phyloP scores from a whole-genome alignment of 2,888 invertebrate genomes.

The Exocentrus adspersus region DNA sequence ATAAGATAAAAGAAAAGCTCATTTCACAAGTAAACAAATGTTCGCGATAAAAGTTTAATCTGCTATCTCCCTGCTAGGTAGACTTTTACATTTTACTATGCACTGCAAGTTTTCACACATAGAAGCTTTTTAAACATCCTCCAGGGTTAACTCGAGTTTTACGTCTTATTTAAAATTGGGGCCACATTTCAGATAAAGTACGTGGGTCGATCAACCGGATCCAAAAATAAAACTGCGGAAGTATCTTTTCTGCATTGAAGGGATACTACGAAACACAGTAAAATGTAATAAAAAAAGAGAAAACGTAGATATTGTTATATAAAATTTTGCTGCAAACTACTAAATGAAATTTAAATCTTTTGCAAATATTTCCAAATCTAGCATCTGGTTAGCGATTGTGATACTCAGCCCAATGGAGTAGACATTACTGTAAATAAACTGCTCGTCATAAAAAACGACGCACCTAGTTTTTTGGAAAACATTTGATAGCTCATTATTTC shows the following conservation, averaged over 20 bases:
- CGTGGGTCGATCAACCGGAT: neutral
- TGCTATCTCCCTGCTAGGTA: neutral
- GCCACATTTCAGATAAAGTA: constrained; percentile 1
- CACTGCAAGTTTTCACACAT: neutral
- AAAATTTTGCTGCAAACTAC: too few species aligned
- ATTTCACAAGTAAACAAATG: neutral
- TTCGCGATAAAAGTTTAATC: neutral
- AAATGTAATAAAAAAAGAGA: too few species aligned
- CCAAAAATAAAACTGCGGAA: neutral
- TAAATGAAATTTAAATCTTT: too few species aligned
- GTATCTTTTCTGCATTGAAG: neutral
- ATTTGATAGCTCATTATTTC: too few species aligned
- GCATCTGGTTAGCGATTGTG: too few species aligned
- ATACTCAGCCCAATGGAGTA: too few species aligned
- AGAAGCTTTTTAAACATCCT: neutral
- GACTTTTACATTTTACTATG: neutral
- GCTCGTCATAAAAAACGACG: too few species aligned
- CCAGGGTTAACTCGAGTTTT: neutral
- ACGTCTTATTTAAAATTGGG: neutral
- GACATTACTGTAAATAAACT: too few species aligned
- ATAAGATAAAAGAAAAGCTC: neutral
- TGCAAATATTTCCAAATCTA: too few species aligned
- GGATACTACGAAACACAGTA: neutral
- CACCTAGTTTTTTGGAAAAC: too few species aligned
- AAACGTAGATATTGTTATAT: too few species aligned